Percentiles rank a stretch among this genome's conserved stretches.
Conservation (phyloP, 2,888 invertebrate genomes). For the Eutolmus rufibarbis region DNA sequence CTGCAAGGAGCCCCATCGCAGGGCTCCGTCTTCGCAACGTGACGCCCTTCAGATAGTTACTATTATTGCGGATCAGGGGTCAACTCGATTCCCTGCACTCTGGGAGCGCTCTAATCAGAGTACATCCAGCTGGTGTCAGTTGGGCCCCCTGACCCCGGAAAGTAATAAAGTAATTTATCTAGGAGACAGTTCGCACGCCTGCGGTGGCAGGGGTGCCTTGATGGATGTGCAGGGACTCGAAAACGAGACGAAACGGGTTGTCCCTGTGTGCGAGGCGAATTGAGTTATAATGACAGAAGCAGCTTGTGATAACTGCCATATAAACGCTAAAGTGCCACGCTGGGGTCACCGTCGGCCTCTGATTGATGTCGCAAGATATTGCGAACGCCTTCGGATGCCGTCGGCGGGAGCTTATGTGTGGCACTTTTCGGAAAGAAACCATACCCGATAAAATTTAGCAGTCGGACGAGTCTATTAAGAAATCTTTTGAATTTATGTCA, state of each 20-base stretch:
- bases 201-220: constrained; percentile 33
- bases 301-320: constrained; percentile 43
- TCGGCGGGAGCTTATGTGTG: not conserved
- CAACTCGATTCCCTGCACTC: constrained; percentile 36
- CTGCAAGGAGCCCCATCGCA: constrained; percentile 38
- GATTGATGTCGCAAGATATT: constrained; percentile 29
- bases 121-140: constrained; percentile 41
- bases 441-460: not conserved
- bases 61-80: constrained; percentile 46
- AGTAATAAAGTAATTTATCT: constrained; percentile 47
- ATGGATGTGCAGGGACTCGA: constrained; percentile 33
- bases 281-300: constrained; percentile 42
- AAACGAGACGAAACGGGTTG: constrained; percentile 27
- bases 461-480: not conserved
- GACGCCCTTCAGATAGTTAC: constrained; percentile 43
- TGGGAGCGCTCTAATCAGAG: not conserved
- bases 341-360: not conserved
- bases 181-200: not conserved
- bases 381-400: not conserved
- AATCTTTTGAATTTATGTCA: not conserved
- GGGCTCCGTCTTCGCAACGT: constrained; percentile 40
- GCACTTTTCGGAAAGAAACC: not conserved
- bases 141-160: constrained; percentile 28
- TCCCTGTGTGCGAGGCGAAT: constrained; percentile 11
- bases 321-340: constrained; percentile 34